These are phyloP conservation scores for Ennomos erosarius DNA, from an alignment of 2,888 invertebrate species.

Conservation along the genomic window DNA sequence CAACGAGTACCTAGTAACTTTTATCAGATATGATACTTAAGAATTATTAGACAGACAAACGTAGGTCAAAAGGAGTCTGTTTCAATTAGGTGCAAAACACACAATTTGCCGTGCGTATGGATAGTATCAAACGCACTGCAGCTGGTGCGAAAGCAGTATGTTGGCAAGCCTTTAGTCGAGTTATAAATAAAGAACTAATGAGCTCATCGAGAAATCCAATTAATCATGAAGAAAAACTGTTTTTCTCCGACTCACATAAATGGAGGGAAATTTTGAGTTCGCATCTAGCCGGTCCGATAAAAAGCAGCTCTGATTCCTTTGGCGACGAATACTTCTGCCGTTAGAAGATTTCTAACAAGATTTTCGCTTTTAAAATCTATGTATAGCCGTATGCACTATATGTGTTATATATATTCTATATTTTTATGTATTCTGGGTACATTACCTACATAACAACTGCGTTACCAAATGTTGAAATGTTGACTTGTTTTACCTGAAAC, in stretches of 20 bases:
- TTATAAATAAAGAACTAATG: constrained; percentile 26
- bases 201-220: constrained; percentile 13
- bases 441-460: background rate
- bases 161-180: background rate
- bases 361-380: constrained; percentile 30
- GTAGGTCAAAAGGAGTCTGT: too few relatives aligned
- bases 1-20: too few relatives aligned
- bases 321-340: constrained; percentile 24
- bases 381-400: too few relatives aligned
- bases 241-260: constrained; percentile 23
- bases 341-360: constrained; percentile 13
- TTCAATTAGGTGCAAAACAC: background rate
- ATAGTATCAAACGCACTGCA: background rate
- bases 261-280: constrained; percentile 34
- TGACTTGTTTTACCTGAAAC: constrained; percentile 48
- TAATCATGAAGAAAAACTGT: constrained; percentile 21
- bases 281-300: background rate
- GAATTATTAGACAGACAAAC: too few relatives aligned
- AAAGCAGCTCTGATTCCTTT: constrained; percentile 24
- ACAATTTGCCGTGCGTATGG: constrained; percentile 8
- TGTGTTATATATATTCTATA: too few relatives aligned
- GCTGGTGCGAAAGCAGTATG: too few relatives aligned
- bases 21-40: too few relatives aligned
- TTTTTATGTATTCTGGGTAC: background rate
- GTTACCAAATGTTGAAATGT: background rate